Evolutionary conservation across 2,797 vertebrate species (phyloP).

Genomic region (Cryptoprocta ferox): DNA sequence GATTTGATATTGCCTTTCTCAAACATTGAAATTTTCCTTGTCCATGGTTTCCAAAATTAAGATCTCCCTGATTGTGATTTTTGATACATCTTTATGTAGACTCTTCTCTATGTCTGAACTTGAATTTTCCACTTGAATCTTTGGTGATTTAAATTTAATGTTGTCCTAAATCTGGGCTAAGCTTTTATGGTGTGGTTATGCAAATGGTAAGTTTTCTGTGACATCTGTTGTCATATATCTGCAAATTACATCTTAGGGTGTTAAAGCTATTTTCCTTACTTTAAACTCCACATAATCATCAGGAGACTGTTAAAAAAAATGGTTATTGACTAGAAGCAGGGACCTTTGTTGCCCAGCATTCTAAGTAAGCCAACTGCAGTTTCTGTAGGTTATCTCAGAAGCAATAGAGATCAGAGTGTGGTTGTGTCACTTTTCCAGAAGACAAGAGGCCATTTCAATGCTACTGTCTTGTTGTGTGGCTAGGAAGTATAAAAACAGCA

Average conservation of each 20-base stretch:
- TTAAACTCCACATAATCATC: slow-evolving; percentile 43
- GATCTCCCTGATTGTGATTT: slow-evolving; percentile 33
- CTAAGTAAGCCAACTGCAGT: slow-evolving; percentile 20
- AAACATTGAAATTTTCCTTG: slow-evolving; percentile 30
- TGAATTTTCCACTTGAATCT: slow-evolving; percentile 61
- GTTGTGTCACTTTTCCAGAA: slow-evolving; percentile 57
- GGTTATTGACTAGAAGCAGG: slow-evolving; percentile 44
- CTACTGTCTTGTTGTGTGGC: slow-evolving; percentile 6
- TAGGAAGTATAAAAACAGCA: slow-evolving; percentile 12
- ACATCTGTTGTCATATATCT: slow-evolving; percentile 6
- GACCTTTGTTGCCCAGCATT: slow-evolving; percentile 27
- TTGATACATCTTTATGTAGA: neutral
- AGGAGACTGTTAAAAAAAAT: slow-evolving; percentile 26
- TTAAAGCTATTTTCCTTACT: slow-evolving; percentile 29
- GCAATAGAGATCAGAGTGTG: slow-evolving; percentile 24
- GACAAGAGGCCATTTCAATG: slow-evolving; percentile 28
- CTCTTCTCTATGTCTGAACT: slow-evolving; percentile 50
- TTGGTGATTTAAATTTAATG: slow-evolving; percentile 38
- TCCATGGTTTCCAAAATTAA: slow-evolving; percentile 49
- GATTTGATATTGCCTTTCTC: slow-evolving; percentile 34
- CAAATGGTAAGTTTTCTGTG: slow-evolving; percentile 36
- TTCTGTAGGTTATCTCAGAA: slow-evolving; percentile 53
- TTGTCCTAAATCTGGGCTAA: neutral
- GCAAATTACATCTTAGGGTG: slow-evolving; percentile 57
- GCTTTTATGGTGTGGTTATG: slow-evolving; percentile 24